Evolutionary conservation across 2,888 invertebrate species (phyloP).

Genomic region (Apamea epomidion): DNA sequence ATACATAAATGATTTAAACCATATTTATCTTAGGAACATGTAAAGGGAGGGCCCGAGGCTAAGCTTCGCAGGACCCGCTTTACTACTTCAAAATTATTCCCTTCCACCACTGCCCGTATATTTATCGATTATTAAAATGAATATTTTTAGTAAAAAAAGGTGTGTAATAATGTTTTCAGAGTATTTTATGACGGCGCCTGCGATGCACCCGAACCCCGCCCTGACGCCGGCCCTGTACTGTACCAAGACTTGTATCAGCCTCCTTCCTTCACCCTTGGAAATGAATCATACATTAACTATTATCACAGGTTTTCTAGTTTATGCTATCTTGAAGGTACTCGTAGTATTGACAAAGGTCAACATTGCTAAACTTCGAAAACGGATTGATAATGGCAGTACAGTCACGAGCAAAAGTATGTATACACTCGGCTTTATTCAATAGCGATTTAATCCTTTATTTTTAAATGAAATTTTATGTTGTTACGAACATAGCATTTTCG

Average conservation of each 20-base stretch:
- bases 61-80: not conserved
- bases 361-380: not conserved
- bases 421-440: too few species aligned
- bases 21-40: slow-evolving; percentile 46
- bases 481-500: too few species aligned
- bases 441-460: too few species aligned
- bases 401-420: too few species aligned
- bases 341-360: not conserved
- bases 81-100: slow-evolving; percentile 43
- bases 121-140: slow-evolving; percentile 38
- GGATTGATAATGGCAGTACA: not conserved
- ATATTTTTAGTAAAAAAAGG: slow-evolving; percentile 15
- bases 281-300: not conserved
- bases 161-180: slow-evolving; percentile 8
- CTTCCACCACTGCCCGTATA: slow-evolving; percentile 19
- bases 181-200: slow-evolving; percentile 33
- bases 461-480: too few species aligned
- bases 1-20: slow-evolving; percentile 25
- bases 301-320: not conserved
- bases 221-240: slow-evolving; percentile 32
- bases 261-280: not conserved
- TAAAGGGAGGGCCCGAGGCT: slow-evolving; percentile 49
- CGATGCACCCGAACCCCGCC: slow-evolving; percentile 5
- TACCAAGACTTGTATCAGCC: not conserved
- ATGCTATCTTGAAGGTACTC: not conserved